phyloP scores from a whole-genome alignment of 2,113 vertebrate species.

The Phalacrocorax brasilianus region DNA sequence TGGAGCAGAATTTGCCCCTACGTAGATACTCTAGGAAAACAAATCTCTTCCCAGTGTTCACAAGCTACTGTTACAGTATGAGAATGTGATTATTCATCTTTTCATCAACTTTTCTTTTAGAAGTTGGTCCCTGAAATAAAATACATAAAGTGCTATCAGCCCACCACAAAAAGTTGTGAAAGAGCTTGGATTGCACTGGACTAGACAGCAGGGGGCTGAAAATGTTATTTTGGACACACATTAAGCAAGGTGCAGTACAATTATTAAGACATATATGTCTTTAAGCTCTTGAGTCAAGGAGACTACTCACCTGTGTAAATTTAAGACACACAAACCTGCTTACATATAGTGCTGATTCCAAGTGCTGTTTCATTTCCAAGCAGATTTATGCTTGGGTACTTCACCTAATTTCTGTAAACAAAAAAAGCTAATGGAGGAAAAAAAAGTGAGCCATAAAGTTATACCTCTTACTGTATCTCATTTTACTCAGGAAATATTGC shows the following conservation, averaged over 20 bases:
- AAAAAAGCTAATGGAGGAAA: slow-evolving; percentile 22
- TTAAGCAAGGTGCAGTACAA: background rate
- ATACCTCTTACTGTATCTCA: slow-evolving; percentile 36
- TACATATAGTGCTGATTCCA: background rate
- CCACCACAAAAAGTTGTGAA: background rate
- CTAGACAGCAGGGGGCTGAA: background rate
- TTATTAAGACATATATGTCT: background rate
- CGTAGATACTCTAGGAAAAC: background rate
- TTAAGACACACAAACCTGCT: background rate
- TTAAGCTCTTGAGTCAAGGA: background rate
- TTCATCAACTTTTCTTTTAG: background rate
- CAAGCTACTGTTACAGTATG: background rate
- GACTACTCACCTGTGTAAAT: background rate
- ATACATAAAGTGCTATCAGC: background rate
- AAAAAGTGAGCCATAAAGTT: background rate
- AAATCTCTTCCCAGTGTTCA: background rate
- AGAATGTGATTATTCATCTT: background rate
- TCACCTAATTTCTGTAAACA: slow-evolving; percentile 51
- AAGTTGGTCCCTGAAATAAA: background rate
- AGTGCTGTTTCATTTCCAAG: slow-evolving; percentile 31
- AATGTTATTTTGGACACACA: background rate
- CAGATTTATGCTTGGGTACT: slow-evolving; percentile 33
- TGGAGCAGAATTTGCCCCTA: background rate
- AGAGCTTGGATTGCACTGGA: background rate
- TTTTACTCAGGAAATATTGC: slow-evolving; percentile 65